These are phyloP conservation scores for Struthidea cinerea DNA, from an alignment of 2,113 vertebrate species.

Conservation along the genomic window DNA sequence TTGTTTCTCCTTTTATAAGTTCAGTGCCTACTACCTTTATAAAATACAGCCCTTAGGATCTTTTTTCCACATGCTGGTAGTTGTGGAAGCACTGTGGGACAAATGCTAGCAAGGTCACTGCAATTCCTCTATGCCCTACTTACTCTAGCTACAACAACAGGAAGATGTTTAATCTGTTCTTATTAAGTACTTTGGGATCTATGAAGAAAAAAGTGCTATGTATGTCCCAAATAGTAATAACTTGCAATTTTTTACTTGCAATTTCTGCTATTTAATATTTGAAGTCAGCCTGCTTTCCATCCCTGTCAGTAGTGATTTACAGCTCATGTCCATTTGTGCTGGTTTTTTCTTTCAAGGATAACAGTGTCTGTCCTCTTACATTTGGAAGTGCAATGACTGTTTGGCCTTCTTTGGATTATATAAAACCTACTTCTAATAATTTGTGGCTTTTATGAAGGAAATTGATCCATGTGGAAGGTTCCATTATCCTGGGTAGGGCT, in stretches of 20 bases:
- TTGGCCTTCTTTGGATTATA: neutral
- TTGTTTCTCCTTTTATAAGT: neutral
- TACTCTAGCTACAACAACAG: neutral
- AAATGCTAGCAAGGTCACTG: neutral
- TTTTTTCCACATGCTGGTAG: neutral
- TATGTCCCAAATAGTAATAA: neutral
- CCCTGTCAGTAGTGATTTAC: neutral
- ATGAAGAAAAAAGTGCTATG: neutral
- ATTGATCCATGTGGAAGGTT: neutral
- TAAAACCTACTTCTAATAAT: neutral
- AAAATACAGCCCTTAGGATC: neutral
- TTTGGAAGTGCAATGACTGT: neutral
- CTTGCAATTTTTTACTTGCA: neutral
- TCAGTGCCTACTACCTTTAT: neutral
- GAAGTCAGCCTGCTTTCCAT: neutral
- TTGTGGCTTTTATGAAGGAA: neutral
- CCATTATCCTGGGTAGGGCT: neutral
- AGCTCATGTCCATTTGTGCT: neutral
- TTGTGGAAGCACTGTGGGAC: neutral
- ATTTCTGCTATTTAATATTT: neutral
- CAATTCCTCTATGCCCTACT: neutral
- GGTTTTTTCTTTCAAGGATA: neutral
- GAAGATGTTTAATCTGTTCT: neutral
- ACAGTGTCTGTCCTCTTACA: neutral
- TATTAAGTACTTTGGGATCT: neutral